Conservation (phyloP, 2,113 vertebrate species). For the Acanthisitta chloris region DNA sequence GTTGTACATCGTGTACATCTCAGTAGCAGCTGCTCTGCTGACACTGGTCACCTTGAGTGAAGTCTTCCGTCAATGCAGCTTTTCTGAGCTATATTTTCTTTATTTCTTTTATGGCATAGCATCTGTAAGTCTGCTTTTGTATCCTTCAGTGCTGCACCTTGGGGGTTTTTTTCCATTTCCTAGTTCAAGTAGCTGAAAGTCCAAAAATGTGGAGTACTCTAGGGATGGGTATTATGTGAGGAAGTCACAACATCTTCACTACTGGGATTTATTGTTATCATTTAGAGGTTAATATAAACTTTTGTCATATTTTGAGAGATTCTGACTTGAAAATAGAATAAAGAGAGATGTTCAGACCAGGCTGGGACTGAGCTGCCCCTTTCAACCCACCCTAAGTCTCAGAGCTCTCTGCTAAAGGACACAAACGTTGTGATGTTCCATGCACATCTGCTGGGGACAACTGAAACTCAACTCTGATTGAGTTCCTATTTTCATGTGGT, state of each 20-base stretch:
- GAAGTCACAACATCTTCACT: background rate
- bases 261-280: background rate
- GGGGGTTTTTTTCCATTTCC: rapidly evolving
- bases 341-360: background rate
- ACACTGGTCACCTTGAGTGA: constrained; percentile 61
- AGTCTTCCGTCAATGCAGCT: constrained; percentile 60
- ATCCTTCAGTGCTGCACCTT: rapidly evolving
- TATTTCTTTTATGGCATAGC: constrained; percentile 87
- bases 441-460: background rate
- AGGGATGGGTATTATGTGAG: background rate
- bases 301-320: background rate
- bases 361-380: background rate
- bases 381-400: background rate
- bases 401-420: background rate
- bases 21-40: constrained; percentile 76
- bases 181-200: background rate
- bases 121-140: constrained; percentile 75
- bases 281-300: background rate
- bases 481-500: background rate
- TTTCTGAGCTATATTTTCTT: constrained; percentile 75
- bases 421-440: background rate
- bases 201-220: background rate
- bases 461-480: background rate
- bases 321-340: background rate
- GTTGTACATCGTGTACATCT: constrained; percentile 75